Base-by-base conservation (phyloP, 2,113 vertebrate species). In the Cephalopterus ornatus region DNA sequence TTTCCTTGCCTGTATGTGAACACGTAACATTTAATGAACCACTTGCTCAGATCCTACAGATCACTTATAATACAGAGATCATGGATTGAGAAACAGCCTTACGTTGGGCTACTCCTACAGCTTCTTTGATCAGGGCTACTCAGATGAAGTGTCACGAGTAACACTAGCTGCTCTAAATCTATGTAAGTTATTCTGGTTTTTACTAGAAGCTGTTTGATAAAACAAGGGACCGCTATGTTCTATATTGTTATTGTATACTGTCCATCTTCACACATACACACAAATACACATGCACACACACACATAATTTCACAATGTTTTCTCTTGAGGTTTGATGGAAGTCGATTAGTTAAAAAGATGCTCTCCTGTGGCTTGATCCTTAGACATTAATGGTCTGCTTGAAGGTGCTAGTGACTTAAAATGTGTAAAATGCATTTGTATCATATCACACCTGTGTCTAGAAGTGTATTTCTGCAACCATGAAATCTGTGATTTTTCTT, bases 361-460 rank as follows among this genome's bases (percentile, higher is more conserved):
- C 4, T 73, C 14, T 62, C 27, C 30, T 75, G 14, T 73, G 41
- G 12, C 5, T 85, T 35, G 6, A 68, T 85, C 33, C 6, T 44
- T 56, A 70, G 20, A 65, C 4, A 12, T 65, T 37, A 55, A n/a
- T 10, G 11, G 5, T 53, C 7, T 74, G 58, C 56, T 70, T 74
- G 42, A 93, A 55, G 24, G 18, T 66, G 8, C 6, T 33, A 58
- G 59, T 22, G 14, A 6, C 23, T 80, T 67, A 73, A 42, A 74
- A 62, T 6, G 46, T 67, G 16, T 19, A 52, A 76, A 85, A 28
- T 4, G 0, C 2, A 26, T 52, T 55, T 3, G 6, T 44, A 26
- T 24, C 2, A 2, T 14, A 59, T 37, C 16, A 27, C 30, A 83
- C 5, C 11, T 8, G 0, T 58, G 53, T 46, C n/a, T 56, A 41